A percentile compares a stretch with the other conserved stretches of the same genome.
Conservation (phyloP, 2,113 vertebrate genomes). For the Nerophis lumbriciformis region DNA sequence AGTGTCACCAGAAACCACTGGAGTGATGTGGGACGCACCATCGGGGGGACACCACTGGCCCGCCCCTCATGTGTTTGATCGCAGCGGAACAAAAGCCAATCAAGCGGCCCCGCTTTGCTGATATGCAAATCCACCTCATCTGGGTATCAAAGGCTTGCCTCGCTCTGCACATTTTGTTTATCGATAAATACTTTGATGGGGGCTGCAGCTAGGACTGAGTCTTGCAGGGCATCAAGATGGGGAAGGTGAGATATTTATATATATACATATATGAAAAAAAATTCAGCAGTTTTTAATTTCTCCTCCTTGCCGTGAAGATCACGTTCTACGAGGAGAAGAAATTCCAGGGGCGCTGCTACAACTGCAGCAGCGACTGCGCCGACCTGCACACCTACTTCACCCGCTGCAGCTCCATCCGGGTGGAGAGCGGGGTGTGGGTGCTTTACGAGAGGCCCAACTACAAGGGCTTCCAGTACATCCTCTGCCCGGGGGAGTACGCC, state of each 20-base stretch:
- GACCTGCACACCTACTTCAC: conserved; percentile 84
- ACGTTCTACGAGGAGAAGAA: conserved; percentile 91
- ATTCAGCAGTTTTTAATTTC: no score
- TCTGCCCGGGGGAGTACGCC: conserved; percentile 83
- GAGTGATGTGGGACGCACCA: no score
- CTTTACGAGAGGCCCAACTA: conserved; percentile 87
- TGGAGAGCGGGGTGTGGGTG: conserved; percentile 88
- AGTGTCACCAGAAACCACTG: no score
- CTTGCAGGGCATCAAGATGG: conserved; percentile 45
- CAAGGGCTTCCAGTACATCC: conserved; percentile 82
- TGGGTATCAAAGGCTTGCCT: conserved; percentile 55
- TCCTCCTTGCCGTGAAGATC: conserved; percentile 67
- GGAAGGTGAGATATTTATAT: conserved; percentile 43
- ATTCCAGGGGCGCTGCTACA: conserved; percentile 86
- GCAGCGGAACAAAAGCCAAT: conserved; percentile 57
- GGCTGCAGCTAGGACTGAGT: conserved; percentile 36
- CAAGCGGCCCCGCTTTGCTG: conserved; percentile 57
- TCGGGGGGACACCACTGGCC: conserved; percentile 12
- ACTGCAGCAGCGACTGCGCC: conserved; percentile 81
- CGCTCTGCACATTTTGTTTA: conserved; percentile 60
- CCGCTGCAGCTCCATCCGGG: conserved; percentile 87
- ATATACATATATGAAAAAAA: no score
- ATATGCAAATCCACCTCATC: conserved; percentile 61
- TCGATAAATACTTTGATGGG: conserved; percentile 56
- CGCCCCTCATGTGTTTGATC: conserved; percentile 47